Evolutionary conservation across 2,797 vertebrate species (phyloP).

Genomic region (Salarias fasciatus): DNA sequence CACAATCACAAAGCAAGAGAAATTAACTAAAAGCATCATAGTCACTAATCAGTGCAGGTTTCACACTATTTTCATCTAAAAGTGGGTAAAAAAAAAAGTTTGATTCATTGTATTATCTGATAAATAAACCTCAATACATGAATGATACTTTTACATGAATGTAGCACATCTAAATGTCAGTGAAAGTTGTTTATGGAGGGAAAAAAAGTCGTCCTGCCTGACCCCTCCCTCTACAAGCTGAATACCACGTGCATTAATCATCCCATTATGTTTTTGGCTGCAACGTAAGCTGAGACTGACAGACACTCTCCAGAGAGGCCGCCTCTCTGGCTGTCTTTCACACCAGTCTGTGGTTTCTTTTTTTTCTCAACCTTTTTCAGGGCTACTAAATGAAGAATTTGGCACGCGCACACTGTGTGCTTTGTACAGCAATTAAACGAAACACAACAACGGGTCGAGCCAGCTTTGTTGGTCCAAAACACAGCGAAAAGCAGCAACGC

Average conservation of each 20-base stretch:
- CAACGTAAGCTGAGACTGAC: conserved; percentile 57
- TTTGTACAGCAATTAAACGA: conserved; percentile 39
- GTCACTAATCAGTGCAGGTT: no score
- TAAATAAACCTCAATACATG: no score
- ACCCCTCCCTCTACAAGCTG: conserved; percentile 26
- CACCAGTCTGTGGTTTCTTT: conserved; percentile 60
- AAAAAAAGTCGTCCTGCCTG: conserved; percentile 5
- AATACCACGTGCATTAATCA: conserved; percentile 60
- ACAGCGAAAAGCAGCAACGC: conserved; percentile 23
- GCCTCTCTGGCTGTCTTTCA: conserved; percentile 55
- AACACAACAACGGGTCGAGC: conserved; percentile 38
- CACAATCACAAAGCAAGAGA: no score
- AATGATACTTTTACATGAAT: no score
- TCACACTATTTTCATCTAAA: no score
- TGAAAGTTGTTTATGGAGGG: no score
- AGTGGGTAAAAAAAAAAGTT: no score
- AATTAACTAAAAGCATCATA: no score
- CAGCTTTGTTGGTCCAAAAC: conserved; percentile 29
- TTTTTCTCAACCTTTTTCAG: conserved; percentile 46
- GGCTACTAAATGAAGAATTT: conserved; percentile 40
- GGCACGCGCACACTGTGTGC: conserved; percentile 22
- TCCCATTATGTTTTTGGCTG: conserved; percentile 60
- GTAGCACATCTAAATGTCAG: no score
- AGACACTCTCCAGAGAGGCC: conserved; percentile 45
- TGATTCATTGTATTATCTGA: no score